phyloP scores from a whole-genome alignment of 1,140 invertebrate genomes.

The Ips typographus region DNA sequence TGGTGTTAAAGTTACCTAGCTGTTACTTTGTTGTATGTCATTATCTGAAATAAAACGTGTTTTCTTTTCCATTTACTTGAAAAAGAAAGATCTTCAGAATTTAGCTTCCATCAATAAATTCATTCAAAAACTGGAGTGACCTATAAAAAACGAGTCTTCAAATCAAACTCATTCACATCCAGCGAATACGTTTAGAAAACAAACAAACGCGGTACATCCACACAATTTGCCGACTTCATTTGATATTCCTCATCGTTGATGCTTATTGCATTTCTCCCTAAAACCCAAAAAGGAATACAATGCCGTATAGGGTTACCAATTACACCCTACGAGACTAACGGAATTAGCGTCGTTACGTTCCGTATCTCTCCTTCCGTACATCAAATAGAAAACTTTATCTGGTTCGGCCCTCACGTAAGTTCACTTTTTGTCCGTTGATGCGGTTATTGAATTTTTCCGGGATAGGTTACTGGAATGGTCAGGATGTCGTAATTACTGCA shows the following conservation, averaged over 20 bases:
- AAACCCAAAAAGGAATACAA: constrained; percentile 23
- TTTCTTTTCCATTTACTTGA: no score
- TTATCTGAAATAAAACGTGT: no score
- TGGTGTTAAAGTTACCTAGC: no score
- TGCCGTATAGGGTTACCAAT: constrained; percentile 35
- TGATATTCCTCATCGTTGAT: constrained; percentile 16
- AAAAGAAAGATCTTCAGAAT: no score
- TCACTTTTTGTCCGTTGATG: constrained; percentile 6
- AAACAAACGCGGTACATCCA: no score
- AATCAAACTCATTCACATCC: no score
- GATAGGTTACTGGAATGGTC: constrained; percentile 10
- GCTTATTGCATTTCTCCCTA: constrained; percentile 27
- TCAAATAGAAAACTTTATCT: constrained; percentile 28
- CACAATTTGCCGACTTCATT: neutral
- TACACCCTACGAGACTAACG: constrained; percentile 29
- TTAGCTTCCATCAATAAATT: no score
- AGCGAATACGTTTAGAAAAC: no score
- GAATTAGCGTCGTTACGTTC: constrained; percentile 34
- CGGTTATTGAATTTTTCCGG: constrained; percentile 16
- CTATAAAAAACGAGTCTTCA: no score
- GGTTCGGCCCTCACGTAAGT: constrained; percentile 19
- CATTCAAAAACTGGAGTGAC: no score
- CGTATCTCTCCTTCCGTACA: constrained; percentile 21
- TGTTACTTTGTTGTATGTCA: no score
- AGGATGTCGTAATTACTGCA: neutral